These are phyloP conservation scores for Falco concolor DNA, from an alignment of 2,797 vertebrate species.

Conservation along the genomic window DNA sequence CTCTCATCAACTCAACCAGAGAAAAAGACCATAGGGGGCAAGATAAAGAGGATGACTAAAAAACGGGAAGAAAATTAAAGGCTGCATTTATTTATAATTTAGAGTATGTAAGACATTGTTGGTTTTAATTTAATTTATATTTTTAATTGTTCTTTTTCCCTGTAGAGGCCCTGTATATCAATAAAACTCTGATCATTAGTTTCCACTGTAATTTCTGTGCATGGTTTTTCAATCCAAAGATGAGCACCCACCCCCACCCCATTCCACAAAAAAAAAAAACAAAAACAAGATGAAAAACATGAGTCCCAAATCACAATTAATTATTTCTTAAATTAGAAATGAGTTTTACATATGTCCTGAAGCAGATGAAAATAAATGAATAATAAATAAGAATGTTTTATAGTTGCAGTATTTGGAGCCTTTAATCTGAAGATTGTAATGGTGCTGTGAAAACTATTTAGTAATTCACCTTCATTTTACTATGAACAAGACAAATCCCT, in stretches of 20 bases:
- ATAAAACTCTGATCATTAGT: not conserved
- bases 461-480: slow-evolving; percentile 35
- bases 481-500: not conserved
- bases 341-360: not conserved
- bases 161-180: not conserved
- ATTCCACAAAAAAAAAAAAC: not conserved
- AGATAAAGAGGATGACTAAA: not conserved
- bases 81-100: not conserved
- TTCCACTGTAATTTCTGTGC: not conserved
- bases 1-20: not conserved
- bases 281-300: not conserved
- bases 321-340: not conserved
- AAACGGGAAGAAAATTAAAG: not conserved
- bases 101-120: not conserved
- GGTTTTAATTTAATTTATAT: not conserved
- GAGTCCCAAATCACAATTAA: not conserved
- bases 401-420: not conserved
- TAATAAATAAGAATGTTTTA: slow-evolving; percentile 27
- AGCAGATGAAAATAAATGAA: slow-evolving; percentile 21
- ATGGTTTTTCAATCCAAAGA: not conserved
- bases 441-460: slow-evolving; percentile 1
- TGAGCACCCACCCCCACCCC: rapidly evolving
- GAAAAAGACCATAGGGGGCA: not conserved
- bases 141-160: not conserved
- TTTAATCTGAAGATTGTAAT: slow-evolving; percentile 30